Conservation (phyloP, 2,113 vertebrate species). For the Madoqua kirkii region DNA sequence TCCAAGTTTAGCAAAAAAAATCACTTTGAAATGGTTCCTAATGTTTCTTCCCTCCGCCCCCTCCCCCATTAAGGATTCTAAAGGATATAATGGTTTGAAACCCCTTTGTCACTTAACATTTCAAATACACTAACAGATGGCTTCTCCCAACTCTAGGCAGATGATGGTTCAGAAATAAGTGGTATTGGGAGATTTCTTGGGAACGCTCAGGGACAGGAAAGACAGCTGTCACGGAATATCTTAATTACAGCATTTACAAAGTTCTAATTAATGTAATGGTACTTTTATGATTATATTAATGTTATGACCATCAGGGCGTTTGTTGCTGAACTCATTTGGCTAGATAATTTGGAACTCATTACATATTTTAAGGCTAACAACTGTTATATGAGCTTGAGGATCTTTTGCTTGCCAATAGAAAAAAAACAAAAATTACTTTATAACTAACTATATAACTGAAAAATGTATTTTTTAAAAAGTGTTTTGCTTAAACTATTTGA, state of each 20-base stretch:
- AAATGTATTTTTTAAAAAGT: neutral
- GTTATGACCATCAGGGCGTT: slow-evolving; percentile 75
- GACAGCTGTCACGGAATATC: slow-evolving; percentile 83
- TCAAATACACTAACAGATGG: slow-evolving; percentile 83
- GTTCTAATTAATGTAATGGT: slow-evolving; percentile 86
- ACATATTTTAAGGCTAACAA: slow-evolving; percentile 63
- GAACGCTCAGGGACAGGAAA: slow-evolving; percentile 78
- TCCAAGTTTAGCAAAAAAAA: neutral
- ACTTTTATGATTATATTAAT: slow-evolving; percentile 85
- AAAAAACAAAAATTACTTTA: slow-evolving; percentile 13
- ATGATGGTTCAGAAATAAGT: slow-evolving; percentile 79
- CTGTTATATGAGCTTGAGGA: slow-evolving; percentile 11
- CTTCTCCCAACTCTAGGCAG: slow-evolving; percentile 74
- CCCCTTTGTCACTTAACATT: slow-evolving; percentile 74
- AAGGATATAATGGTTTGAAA: slow-evolving; percentile 66
- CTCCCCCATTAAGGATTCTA: neutral
- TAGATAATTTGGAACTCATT: slow-evolving; percentile 77
- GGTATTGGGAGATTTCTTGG: slow-evolving; percentile 80
- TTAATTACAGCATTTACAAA: slow-evolving; percentile 85
- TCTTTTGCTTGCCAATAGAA: slow-evolving; percentile 14
- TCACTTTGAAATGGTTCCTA: slow-evolving; percentile 16
- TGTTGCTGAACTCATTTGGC: slow-evolving; percentile 72
- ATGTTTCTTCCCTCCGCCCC: neutral
- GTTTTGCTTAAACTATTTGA: neutral
- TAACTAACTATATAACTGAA: neutral